Evolutionary conservation across 2,797 vertebrate genomes (phyloP).

Genomic region (Tangara arthus): DNA sequence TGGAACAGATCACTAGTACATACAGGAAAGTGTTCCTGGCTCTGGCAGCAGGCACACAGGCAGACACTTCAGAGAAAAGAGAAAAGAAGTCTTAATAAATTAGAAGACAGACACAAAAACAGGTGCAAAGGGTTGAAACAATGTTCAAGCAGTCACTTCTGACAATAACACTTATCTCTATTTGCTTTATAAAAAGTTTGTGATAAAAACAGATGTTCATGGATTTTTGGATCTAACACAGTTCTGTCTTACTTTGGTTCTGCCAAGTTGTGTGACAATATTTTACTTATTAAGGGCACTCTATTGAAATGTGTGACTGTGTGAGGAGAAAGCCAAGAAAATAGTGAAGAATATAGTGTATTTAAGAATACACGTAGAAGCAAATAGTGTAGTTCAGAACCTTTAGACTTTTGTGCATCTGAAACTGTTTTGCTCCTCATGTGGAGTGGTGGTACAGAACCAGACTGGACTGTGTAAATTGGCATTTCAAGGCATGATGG

Average conservation of each 20-base stretch:
- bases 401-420: neutral
- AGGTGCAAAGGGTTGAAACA: neutral
- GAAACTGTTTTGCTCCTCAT: neutral
- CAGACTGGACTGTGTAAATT: neutral
- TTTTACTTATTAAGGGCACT: neutral
- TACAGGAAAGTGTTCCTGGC: neutral
- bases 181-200: neutral
- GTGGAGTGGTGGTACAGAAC: neutral
- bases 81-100: neutral
- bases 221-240: neutral
- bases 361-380: neutral
- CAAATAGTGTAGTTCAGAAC: neutral
- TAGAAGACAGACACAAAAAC: neutral
- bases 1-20: neutral
- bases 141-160: neutral
- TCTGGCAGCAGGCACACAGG: neutral
- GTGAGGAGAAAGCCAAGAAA: neutral
- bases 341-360: neutral
- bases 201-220: neutral
- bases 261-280: neutral
- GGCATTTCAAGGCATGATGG: neutral
- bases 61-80: neutral
- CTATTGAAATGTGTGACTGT: neutral
- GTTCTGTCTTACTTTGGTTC: neutral
- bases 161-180: neutral